Percentiles rank a stretch among this genome's conserved stretches.
phyloP scores from a whole-genome alignment of 2,888 invertebrate genomes.

The Halocaridina rubra region DNA sequence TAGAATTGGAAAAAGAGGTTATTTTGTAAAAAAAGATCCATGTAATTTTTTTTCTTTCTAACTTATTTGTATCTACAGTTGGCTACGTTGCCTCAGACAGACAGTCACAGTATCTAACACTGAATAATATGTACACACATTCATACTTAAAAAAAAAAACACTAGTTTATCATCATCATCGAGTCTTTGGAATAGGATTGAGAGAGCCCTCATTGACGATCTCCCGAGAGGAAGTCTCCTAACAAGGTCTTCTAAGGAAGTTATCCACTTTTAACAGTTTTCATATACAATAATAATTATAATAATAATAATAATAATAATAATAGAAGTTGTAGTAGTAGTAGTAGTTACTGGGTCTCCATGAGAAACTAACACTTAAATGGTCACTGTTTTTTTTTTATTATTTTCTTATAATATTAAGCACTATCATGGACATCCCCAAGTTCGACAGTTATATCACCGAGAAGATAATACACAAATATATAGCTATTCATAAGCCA shows the following conservation, averaged over 20 bases:
- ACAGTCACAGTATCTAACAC: not conserved
- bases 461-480: not conserved
- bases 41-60: too few species aligned
- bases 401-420: too few species aligned
- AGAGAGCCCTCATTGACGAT: slow-evolving; percentile 3
- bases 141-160: slow-evolving; percentile 30
- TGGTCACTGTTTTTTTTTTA: not conserved
- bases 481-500: too few species aligned
- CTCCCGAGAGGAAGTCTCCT: too few species aligned
- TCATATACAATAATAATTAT: not conserved
- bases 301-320: not conserved
- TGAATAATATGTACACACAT: slow-evolving; percentile 15
- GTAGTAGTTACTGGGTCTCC: not conserved
- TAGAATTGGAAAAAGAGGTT: too few species aligned
- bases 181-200: slow-evolving; percentile 44
- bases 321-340: not conserved
- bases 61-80: too few species aligned
- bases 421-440: not conserved
- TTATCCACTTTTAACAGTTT: too few species aligned
- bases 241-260: too few species aligned
- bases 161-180: too few species aligned
- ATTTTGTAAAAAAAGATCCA: too few species aligned
- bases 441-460: not conserved
- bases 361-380: not conserved
- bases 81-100: too few species aligned